Conservation (phyloP, 1,140 invertebrate species). For the Portunus trituberculatus region DNA sequence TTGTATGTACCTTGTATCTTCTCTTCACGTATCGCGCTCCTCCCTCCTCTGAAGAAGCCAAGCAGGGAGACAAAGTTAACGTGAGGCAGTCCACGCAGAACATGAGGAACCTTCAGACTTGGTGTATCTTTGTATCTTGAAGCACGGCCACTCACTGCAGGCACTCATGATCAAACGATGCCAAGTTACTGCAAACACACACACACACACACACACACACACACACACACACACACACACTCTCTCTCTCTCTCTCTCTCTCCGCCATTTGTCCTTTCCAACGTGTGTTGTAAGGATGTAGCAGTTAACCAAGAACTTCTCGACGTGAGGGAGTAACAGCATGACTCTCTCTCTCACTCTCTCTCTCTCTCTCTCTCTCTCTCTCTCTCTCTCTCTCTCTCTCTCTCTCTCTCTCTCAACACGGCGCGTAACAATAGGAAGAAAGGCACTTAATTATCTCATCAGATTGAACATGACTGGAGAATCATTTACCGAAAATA, state of each 20-base stretch:
- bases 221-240: conserved; percentile 10
- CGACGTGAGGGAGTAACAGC: too few relatives aligned
- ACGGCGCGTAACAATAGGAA: neutral
- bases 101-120: neutral
- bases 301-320: too few relatives aligned
- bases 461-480: neutral
- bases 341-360: neutral
- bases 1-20: too few relatives aligned
- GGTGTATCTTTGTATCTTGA: neutral
- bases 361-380: conserved; percentile 20
- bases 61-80: neutral
- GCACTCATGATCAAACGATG: too few relatives aligned
- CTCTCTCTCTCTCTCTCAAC: neutral
- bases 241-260: conserved; percentile 11
- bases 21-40: too few relatives aligned
- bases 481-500: neutral
- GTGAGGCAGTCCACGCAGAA: neutral
- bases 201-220: neutral
- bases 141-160: too few relatives aligned
- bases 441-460: neutral
- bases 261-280: too few relatives aligned
- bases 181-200: neutral
- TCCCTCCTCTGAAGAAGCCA: neutral
- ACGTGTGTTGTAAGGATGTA: too few relatives aligned
- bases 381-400: conserved; percentile 16